phyloP scores from a whole-genome alignment of 1,140 invertebrate genomes.

The Ylistrum balloti region DNA sequence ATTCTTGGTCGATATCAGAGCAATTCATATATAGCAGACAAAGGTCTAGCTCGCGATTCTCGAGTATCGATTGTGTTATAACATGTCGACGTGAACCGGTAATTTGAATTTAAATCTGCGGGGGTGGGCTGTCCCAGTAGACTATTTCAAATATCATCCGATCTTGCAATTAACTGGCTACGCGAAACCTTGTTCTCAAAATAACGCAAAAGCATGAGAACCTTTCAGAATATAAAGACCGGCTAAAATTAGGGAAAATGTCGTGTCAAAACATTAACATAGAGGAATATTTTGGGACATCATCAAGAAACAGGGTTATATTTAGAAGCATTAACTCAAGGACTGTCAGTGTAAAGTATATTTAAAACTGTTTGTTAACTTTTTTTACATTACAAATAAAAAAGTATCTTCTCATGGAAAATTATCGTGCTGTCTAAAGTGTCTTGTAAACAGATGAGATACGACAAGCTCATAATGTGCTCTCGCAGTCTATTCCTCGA shows the following conservation, averaged over 20 bases:
- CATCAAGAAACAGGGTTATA: no score
- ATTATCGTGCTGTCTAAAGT: no score
- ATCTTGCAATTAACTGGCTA: neutral
- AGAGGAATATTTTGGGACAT: no score
- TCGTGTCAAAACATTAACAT: neutral
- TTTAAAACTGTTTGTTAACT: no score
- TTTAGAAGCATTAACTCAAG: no score
- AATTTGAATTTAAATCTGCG: neutral
- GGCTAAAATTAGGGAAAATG: neutral
- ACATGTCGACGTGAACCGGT: neutral
- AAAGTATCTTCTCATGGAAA: no score
- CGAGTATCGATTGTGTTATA: conserved; percentile 1
- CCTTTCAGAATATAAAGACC: neutral
- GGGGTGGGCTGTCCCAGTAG: conserved; percentile 36
- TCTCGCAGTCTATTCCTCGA: no score
- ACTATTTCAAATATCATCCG: conserved; percentile 1
- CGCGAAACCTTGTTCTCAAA: neutral
- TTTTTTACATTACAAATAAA: no score
- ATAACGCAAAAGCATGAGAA: neutral
- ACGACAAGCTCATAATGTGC: no score
- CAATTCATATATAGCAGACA: neutral
- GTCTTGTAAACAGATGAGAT: no score
- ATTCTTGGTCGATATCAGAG: neutral
- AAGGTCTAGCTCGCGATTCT: neutral
- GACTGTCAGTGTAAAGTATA: no score